phyloP scores from a whole-genome alignment of 2,888 invertebrate species.

The Clitarchus hookeri region DNA sequence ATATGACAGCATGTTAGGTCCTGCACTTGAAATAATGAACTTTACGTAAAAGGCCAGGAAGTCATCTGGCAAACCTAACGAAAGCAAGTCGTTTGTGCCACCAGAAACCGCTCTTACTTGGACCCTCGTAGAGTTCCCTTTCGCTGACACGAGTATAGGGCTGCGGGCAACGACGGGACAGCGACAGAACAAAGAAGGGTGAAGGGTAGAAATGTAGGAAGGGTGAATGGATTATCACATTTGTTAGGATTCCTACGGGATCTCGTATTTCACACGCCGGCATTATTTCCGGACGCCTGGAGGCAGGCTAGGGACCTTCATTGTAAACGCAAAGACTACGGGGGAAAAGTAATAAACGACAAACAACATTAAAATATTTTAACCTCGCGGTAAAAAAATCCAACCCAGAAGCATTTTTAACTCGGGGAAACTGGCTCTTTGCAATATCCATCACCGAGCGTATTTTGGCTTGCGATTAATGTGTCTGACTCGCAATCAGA shows the following conservation, averaged over 20 bases:
- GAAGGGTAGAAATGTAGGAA: background rate
- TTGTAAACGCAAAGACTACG: background rate
- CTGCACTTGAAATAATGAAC: no score
- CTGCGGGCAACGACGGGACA: background rate
- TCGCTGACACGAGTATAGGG: background rate
- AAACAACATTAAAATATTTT: background rate
- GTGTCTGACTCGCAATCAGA: no score
- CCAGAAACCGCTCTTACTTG: background rate
- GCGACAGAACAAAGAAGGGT: background rate
- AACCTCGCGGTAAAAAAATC: background rate
- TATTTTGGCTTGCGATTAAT: no score
- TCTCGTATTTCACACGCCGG: constrained; percentile 2
- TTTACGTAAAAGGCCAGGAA: background rate
- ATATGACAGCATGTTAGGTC: no score
- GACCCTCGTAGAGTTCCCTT: background rate
- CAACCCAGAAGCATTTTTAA: background rate
- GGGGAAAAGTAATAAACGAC: no score
- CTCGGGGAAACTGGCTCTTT: background rate
- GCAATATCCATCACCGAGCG: background rate
- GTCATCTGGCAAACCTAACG: background rate
- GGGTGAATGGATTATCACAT: constrained; percentile 2
- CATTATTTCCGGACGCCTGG: background rate
- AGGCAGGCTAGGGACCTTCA: background rate
- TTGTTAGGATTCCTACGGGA: background rate
- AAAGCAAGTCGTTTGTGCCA: background rate